Evolutionary conservation across 2,888 invertebrate genomes (phyloP), one percentile per base, ranked within the genome.

Genomic region (Erebia ligea): DNA sequence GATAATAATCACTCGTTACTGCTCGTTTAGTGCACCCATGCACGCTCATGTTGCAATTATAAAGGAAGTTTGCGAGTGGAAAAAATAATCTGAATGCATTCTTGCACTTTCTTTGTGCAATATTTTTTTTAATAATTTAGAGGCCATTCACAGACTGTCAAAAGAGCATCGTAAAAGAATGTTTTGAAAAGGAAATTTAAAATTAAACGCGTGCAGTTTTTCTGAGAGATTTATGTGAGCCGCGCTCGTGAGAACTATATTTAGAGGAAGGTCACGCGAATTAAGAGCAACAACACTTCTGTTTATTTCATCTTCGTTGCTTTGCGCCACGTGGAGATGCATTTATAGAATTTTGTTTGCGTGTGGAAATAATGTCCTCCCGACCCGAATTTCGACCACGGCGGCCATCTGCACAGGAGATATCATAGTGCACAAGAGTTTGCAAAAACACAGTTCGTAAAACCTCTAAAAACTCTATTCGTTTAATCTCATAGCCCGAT

Each of bases 221-320:
- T 66, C 45, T 45, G 8, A 6, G n/a, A 66, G 15, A 21, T 66
- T 57, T 45, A 56, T 21, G 56, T 21, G 66, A 17, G 45, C 3
- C 25, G 21, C 50, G n/a, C 13, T 57, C 65, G 66, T 21, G 42
- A 5, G 21, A 19, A 57, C 56, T 66, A 66, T 66, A 66, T 66
- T 56, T 66, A 66, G 54, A 42, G 40, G 56, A 66, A 66, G 66
- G 56, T 66, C 66, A 42, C 66, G 19, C 56, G 45, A 42, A 66
- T 45, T 66, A 66, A 66, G 66, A 57, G 42, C 66, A 66, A 66
- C 54, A 66, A 56, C 65, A 66, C 42, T 66, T 15, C 42, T 56
- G 66, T 66, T 66, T 56, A 65, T 42, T 56, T 42, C 54, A 56
- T 21, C 66, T 56, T 42, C 15, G 56, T 10, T 2, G 56, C 54